Evolutionary conservation across 1,140 invertebrate species (phyloP).

Genomic region (Aethina tumida): DNA sequence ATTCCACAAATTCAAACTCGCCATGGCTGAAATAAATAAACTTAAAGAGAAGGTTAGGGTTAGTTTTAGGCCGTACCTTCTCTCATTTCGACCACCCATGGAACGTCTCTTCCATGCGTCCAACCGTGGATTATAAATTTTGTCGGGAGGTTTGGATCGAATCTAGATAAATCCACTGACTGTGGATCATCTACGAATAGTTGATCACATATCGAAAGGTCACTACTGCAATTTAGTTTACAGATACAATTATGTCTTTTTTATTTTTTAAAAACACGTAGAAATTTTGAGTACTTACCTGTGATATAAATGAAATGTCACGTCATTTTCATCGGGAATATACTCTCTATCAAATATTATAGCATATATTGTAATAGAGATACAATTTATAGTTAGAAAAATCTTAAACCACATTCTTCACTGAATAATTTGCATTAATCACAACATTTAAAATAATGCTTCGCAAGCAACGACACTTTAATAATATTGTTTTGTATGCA

Average conservation of each 20-base stretch:
- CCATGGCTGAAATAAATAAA: slow-evolving; percentile 19
- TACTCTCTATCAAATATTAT: slow-evolving; percentile 16
- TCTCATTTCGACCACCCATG: slow-evolving; percentile 28
- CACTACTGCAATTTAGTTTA: slow-evolving; percentile 12
- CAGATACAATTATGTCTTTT: slow-evolving; percentile 5
- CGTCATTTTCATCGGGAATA: slow-evolving; percentile 18
- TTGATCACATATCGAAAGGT: slow-evolving; percentile 15
- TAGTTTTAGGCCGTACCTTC: slow-evolving; percentile 15
- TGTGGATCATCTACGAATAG: slow-evolving; percentile 15
- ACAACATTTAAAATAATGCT: too few relatives aligned
- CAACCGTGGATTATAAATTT: slow-evolving; percentile 30
- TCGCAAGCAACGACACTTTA: too few relatives aligned
- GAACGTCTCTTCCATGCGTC: slow-evolving; percentile 23
- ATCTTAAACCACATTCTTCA: slow-evolving; percentile 12
- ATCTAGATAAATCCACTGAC: slow-evolving; percentile 18
- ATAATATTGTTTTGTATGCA: too few relatives aligned
- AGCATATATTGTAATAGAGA: slow-evolving; percentile 9
- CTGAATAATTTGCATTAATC: not conserved
- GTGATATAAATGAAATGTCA: slow-evolving; percentile 21
- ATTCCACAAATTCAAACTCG: slow-evolving; percentile 20
- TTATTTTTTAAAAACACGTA: not conserved
- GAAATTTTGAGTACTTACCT: slow-evolving; percentile 16
- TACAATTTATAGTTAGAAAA: slow-evolving; percentile 6
- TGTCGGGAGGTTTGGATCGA: slow-evolving; percentile 20
- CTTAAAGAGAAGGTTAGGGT: slow-evolving; percentile 4